Evolutionary conservation across 2,113 vertebrate genomes (phyloP), one percentile per base, ranked within the genome.

Genomic region (Triplophysa dalaica): DNA sequence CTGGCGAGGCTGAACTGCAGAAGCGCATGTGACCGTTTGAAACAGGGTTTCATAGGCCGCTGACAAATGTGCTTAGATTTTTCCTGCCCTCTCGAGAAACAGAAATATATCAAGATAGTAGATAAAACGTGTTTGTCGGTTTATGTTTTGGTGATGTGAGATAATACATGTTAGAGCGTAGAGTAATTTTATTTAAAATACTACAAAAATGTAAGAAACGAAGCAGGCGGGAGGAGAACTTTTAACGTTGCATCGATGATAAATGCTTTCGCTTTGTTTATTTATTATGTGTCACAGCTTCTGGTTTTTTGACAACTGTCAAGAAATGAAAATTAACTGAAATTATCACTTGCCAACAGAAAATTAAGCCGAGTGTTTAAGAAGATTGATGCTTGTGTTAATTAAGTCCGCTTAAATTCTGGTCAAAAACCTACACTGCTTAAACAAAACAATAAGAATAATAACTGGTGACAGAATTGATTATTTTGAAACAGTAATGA

Each of bases 101-200:
- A n/a, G 50, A 58, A 73, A 60, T 73, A 60, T 41, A 60, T 73
- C 70, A 73, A 72, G 41, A 43, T 21, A 43, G 26, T 41, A n/a
- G 54, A 19, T 21, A 26, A 38, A 56, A n/a, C 56, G 52, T 54
- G 68, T 70, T 58, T 73, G n/a, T 58, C 9, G 17, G 17, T 5
- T 58, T 58, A 21, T 43, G 29, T n/a, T 72, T 19, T 2, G 50
- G 69, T 14, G 2, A 0, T 33, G 33, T n/a, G 33, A n/a, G 54
- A 8, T 58, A 58, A n/a, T 38, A 8, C 17, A 16, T 19, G 10
- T 58, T 7, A 54, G 43, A 45, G 43, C 12, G 9, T 11, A 10
- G 52, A n/a, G 52, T 56, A 54, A n/a, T 56, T 56, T 56, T 56
- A 58, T 8, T n/a, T 21, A 10, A 58, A 58, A 58, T 56, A 2